These are phyloP conservation scores for Nomada ferruginata DNA, from an alignment of 2,888 invertebrate species.

Conservation along the genomic window DNA sequence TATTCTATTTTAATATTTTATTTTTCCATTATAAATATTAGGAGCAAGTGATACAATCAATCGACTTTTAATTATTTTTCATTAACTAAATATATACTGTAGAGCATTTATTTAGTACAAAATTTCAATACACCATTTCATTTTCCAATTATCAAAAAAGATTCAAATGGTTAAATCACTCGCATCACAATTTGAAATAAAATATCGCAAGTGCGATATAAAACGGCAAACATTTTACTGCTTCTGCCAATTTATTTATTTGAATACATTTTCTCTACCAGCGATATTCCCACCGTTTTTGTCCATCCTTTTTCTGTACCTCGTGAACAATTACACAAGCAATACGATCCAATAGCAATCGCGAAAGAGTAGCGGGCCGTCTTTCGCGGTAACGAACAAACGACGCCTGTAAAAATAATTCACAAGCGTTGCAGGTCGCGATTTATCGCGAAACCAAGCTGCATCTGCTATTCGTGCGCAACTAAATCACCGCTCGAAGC, in stretches of 20 bases:
- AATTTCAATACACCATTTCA: too few species aligned
- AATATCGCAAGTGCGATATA: neutral
- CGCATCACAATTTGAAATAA: neutral
- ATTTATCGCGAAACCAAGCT: constrained; percentile 40
- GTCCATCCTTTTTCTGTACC: neutral
- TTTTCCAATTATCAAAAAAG: too few species aligned
- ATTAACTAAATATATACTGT: too few species aligned
- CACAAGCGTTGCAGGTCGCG: neutral
- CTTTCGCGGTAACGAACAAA: constrained; percentile 17
- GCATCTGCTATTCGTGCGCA: constrained; percentile 24
- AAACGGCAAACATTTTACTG: neutral
- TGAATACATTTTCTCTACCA: too few species aligned
- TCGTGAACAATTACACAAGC: neutral
- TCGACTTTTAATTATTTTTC: too few species aligned
- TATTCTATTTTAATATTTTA: too few species aligned
- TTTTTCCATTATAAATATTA: too few species aligned
- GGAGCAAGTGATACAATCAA: too few species aligned
- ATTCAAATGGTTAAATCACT: neutral
- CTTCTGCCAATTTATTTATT: too few species aligned
- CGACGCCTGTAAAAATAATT: constrained; percentile 47
- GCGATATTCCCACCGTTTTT: neutral
- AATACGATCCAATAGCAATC: neutral
- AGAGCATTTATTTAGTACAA: too few species aligned
- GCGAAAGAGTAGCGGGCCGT: neutral
- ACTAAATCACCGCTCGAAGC: constrained; percentile 20